Evolutionary conservation across 2,113 vertebrate genomes (phyloP).

Genomic region (Rutilus rutilus): DNA sequence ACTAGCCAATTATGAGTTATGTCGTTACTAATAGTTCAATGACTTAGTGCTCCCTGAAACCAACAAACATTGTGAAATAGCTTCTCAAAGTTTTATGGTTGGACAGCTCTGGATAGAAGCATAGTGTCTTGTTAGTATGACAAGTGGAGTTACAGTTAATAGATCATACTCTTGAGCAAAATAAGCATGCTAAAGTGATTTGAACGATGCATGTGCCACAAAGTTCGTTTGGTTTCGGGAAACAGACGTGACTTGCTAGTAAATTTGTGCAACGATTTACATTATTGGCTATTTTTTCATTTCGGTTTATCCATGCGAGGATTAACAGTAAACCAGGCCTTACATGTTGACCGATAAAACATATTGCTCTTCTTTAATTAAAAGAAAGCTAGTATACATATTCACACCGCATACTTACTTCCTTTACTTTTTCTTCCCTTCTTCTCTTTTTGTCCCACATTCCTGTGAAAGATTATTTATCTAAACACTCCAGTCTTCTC

Average conservation of each 20-base stretch:
- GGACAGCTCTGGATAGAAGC: too few relatives aligned
- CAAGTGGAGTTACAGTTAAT: too few relatives aligned
- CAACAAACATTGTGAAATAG: too few relatives aligned
- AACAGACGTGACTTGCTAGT: too few relatives aligned
- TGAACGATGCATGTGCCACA: too few relatives aligned
- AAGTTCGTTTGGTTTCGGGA: too few relatives aligned
- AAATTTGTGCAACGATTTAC: too few relatives aligned
- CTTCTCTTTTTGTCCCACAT: slow-evolving; percentile 67
- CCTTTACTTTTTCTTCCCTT: slow-evolving; percentile 22
- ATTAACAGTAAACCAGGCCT: slow-evolving; percentile 5
- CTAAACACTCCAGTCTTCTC: slow-evolving; percentile 68
- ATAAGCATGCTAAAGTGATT: too few relatives aligned
- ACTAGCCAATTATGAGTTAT: background rate
- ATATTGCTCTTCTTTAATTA: slow-evolving; percentile 24
- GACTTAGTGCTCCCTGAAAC: background rate
- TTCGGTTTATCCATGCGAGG: background rate
- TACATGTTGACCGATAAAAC: background rate
- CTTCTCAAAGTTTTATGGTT: too few relatives aligned
- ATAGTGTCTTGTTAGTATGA: too few relatives aligned
- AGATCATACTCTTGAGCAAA: too few relatives aligned
- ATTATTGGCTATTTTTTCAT: background rate
- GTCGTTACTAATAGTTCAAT: background rate
- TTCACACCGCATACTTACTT: background rate
- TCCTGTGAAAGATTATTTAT: slow-evolving; percentile 75
- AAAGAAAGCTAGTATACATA: slow-evolving; percentile 7